Percentiles rank a stretch among this genome's conserved stretches.
phyloP scores from a whole-genome alignment of 2,888 invertebrate species.

The Zygothrica quintamaculata region DNA sequence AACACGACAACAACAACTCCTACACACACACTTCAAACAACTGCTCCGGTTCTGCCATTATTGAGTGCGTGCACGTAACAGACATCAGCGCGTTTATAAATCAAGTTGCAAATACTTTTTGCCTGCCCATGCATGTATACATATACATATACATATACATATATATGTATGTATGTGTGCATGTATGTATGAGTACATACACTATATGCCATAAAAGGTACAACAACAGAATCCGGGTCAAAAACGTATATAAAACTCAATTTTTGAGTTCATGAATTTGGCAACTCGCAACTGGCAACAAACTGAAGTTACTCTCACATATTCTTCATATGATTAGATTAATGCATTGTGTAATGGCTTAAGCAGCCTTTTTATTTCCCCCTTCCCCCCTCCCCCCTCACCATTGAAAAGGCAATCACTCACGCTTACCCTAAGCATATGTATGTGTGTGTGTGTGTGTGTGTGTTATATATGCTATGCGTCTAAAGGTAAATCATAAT shows the following conservation, averaged over 20 bases:
- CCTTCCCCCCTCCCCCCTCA: not conserved
- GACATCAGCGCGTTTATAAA: slow-evolving; percentile 76
- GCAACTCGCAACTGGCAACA: slow-evolving; percentile 15
- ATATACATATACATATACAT: slow-evolving; percentile 9
- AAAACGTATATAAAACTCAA: slow-evolving; percentile 37
- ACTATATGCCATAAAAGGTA: slow-evolving; percentile 14
- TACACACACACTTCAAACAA: not conserved
- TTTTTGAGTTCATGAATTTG: slow-evolving; percentile 65
- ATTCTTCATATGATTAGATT: slow-evolving; percentile 73
- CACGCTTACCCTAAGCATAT: slow-evolving; percentile 16
- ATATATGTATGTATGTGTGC: slow-evolving; percentile 12
- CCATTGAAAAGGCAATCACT: slow-evolving; percentile 23
- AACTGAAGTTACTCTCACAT: slow-evolving; percentile 47
- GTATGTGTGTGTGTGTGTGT: slow-evolving; percentile 8
- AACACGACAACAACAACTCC: not conserved
- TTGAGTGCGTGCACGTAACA: slow-evolving; percentile 78
- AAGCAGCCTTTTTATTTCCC: slow-evolving; percentile 26
- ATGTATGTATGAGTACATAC: not conserved
- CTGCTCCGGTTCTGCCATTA: slow-evolving; percentile 62
- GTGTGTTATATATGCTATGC: slow-evolving; percentile 1
- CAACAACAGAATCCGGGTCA: slow-evolving; percentile 19
- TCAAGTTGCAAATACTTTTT: slow-evolving; percentile 72
- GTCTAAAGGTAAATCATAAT: slow-evolving; percentile 41
- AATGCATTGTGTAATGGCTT: slow-evolving; percentile 74
- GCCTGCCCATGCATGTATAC: slow-evolving; percentile 30